Base-by-base conservation (phyloP, 2,113 vertebrate genomes). In the Heloderma charlesbogerti region DNA sequence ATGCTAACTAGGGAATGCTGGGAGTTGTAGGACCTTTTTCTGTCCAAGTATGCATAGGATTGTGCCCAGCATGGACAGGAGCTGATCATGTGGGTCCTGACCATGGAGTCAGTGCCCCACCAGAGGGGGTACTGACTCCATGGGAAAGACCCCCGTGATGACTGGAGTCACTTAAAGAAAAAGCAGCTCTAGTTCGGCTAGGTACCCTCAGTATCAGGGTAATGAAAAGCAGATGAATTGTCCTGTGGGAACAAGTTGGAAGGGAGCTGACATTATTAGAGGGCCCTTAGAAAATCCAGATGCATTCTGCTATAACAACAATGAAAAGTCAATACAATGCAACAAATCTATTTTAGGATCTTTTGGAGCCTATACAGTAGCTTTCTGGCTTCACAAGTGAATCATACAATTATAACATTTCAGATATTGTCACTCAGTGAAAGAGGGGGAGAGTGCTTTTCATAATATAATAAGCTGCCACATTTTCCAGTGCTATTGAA, bases 271-370 rank as follows among this genome's bases (percentile, higher is more conserved):
- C 34, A 25, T 29, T 43, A 79, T 84, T 77, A 85, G 74, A 67
- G 31, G 60, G 51, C 20, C 74, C 85, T 91, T 40, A 72, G 51
- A 60, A 85, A 78, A 84, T 60, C n/a, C 80, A 67, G 72, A 75
- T 79, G n/a, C 34, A 54, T 78, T 84, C 34, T 43, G 79, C 51
- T 48, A 63, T 37, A 88, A 71, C 48, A 81, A 60, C n/a, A 91
- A 79, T 40, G 66, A 71, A 27, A 88, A 60, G 60, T 84, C 63
- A 43, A 20, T n/a, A 60, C 84, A 71, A 60, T 86, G 75, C 81
- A 84, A 69, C 45, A 77, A 31, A 75, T 84, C n/a, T 57, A 88
- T 91, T 91, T 88, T 71, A 78, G n/a, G 72, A 69, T 84, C 60
- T 66, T 2, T 67, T 88, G 81, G 60, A 83, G 18, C 60, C 54